Evolutionary conservation across 2,888 invertebrate genomes (phyloP).

Genomic region (Parnassius mnemosyne): DNA sequence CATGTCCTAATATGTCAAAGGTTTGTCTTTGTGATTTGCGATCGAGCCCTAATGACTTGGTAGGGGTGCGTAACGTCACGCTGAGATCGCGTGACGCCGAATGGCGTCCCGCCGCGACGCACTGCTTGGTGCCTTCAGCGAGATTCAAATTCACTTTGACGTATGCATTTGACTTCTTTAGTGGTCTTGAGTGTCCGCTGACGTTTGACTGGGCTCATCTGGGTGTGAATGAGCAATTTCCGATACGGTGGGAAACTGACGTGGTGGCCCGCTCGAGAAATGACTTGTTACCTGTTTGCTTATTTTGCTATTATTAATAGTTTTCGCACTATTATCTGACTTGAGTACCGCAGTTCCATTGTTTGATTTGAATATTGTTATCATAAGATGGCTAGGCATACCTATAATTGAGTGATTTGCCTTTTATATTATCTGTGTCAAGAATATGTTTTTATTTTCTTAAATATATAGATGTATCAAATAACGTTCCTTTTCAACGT

Average conservation of each 20-base stretch:
- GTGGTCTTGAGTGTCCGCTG: constrained; percentile 56
- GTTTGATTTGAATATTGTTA: too few species aligned
- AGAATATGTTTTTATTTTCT: too few species aligned
- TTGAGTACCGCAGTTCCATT: too few species aligned
- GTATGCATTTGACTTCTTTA: constrained; percentile 58
- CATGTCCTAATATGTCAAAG: constrained; percentile 62
- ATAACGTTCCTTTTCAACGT: too few species aligned
- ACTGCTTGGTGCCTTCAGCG: constrained; percentile 53
- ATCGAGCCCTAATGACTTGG: constrained; percentile 41
- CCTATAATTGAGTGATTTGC: too few species aligned
- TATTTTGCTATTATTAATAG: constrained; percentile 1
- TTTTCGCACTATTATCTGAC: too few species aligned
- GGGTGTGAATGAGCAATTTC: constrained; percentile 75
- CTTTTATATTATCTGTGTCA: too few species aligned
- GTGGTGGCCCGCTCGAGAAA: constrained; percentile 45
- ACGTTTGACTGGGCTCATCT: constrained; percentile 50
- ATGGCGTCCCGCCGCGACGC: constrained; percentile 57
- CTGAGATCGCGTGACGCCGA: constrained; percentile 39
- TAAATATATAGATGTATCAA: too few species aligned
- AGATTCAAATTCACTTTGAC: constrained; percentile 61
- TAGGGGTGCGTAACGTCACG: constrained; percentile 35
- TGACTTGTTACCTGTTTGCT: constrained; percentile 25
- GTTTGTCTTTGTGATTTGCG: constrained; percentile 51
- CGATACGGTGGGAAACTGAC: constrained; percentile 61
- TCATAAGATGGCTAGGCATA: too few species aligned